Conservation (phyloP, 2,797 vertebrate genomes). For the Pseudochromis fuscus region DNA sequence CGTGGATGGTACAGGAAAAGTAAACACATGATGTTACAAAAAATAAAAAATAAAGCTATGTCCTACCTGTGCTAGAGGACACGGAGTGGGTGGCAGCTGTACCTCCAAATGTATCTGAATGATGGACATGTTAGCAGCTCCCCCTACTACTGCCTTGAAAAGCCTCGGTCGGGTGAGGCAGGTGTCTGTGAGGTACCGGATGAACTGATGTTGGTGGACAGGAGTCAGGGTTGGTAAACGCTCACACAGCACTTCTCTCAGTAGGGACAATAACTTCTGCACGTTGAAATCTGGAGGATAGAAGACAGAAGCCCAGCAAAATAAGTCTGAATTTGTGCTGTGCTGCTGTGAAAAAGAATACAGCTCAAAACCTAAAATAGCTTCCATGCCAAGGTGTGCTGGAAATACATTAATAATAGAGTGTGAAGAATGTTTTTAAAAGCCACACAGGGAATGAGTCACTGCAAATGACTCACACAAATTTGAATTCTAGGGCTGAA, state of each 20-base stretch:
- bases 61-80: constrained; percentile 64
- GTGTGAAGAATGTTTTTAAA: constrained; percentile 29
- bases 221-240: constrained; percentile 41
- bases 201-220: constrained; percentile 42
- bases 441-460: constrained; percentile 7
- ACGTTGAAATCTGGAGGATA: constrained; percentile 36
- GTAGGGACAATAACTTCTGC: constrained; percentile 14
- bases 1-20: too few relatives aligned
- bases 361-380: not conserved
- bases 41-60: not conserved
- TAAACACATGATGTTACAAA: not conserved
- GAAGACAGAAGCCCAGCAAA: constrained; percentile 1
- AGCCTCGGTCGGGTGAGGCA: constrained; percentile 49
- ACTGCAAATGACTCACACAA: constrained; percentile 19
- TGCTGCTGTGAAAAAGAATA: not conserved
- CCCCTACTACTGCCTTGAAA: constrained; percentile 45
- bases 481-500: not conserved
- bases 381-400: not conserved
- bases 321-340: not conserved
- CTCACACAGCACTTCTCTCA: constrained; percentile 35
- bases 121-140: not conserved
- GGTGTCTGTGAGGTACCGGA: constrained; percentile 46
- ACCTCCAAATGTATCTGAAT: constrained; percentile 56
- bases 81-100: constrained; percentile 56
- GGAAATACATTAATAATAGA: not conserved